Conservation (phyloP, 2,888 invertebrate species). For the Eurois occulta region DNA sequence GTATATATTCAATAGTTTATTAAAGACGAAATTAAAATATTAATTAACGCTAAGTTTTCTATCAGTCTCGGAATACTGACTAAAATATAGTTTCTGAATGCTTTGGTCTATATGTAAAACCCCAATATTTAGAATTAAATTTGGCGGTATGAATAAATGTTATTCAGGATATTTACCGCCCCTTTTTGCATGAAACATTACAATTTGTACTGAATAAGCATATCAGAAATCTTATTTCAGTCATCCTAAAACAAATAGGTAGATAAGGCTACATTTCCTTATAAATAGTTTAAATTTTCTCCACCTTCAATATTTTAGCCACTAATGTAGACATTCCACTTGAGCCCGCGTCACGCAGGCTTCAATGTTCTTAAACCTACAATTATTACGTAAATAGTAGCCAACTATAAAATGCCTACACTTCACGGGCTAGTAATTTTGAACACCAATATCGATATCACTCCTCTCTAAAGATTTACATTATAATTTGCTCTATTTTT, state of each 20-base stretch:
- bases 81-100: conserved; percentile 66
- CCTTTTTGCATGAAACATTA: conserved; percentile 24
- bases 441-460: conserved; percentile 59
- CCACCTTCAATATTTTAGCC: conserved; percentile 29
- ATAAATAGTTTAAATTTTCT: conserved; percentile 49
- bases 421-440: conserved; percentile 49
- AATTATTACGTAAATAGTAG: conserved; percentile 58
- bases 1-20: conserved; percentile 37
- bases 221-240: conserved; percentile 66
- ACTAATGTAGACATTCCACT: conserved; percentile 45
- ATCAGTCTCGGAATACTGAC: conserved; percentile 67
- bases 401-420: conserved; percentile 52
- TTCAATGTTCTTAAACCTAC: conserved; percentile 56
- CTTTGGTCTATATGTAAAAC: conserved; percentile 46
- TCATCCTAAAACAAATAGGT: conserved; percentile 66
- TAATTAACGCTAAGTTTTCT: conserved; percentile 62
- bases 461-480: conserved; percentile 50
- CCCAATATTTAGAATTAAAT: conserved; percentile 25
- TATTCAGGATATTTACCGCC: conserved; percentile 30
- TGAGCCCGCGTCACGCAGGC: conserved; percentile 33
- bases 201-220: conserved; percentile 45
- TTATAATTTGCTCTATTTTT: conserved; percentile 62
- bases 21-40: conserved; percentile 56
- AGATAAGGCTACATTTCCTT: conserved; percentile 59
- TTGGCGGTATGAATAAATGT: conserved; percentile 33